Conservation (phyloP, 2,888 invertebrate species). For the Cyrtodaria siliqua region DNA sequence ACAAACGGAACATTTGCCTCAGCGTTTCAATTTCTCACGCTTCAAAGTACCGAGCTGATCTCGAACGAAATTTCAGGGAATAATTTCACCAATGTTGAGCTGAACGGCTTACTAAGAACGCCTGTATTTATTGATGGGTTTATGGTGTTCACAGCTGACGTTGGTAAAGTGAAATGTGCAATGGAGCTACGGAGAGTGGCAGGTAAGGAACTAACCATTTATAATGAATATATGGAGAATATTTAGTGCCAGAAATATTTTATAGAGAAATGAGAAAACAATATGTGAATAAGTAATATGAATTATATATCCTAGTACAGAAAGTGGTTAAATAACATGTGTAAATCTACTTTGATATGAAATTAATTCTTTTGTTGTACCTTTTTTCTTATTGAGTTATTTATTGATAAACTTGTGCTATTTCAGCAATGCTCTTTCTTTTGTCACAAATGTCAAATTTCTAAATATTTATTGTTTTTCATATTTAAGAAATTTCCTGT, state of each 20-base stretch:
- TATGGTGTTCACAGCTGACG: constrained; percentile 34
- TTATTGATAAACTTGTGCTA: no score
- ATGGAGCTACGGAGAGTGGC: constrained; percentile 37
- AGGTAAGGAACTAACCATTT: no score
- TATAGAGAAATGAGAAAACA: no score
- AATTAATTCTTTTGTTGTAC: background rate
- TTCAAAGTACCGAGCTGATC: constrained; percentile 36
- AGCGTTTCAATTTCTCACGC: constrained; percentile 21
- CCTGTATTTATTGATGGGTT: constrained; percentile 50
- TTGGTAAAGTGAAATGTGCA: constrained; percentile 17
- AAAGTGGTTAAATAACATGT: background rate
- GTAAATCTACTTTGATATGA: background rate
- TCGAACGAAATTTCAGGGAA: constrained; percentile 25
- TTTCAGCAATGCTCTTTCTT: no score
- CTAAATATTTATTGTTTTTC: no score
- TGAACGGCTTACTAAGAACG: constrained; percentile 39
- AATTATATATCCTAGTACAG: background rate
- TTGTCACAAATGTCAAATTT: no score
- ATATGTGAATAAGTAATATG: background rate
- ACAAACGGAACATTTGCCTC: constrained; percentile 47
- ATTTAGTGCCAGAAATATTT: no score
- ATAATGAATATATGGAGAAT: no score
- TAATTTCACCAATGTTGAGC: constrained; percentile 54
- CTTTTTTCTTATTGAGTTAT: no score
- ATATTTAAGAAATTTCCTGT: no score